phyloP scores from a whole-genome alignment of 1,140 invertebrate species.

The Kradibia gibbosae region DNA sequence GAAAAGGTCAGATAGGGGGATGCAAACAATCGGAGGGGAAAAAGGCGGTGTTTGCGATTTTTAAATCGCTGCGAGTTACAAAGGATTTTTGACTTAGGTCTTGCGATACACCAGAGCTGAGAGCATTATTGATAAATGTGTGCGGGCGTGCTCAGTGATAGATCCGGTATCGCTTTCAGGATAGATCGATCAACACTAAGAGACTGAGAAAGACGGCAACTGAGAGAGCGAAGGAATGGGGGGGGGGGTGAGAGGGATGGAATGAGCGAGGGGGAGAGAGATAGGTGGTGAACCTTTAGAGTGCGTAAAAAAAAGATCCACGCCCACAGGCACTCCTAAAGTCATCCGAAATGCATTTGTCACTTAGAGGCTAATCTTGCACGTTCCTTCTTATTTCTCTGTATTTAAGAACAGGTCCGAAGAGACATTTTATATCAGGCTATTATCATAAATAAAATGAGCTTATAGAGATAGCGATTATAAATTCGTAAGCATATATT shows the following conservation, averaged over 20 bases:
- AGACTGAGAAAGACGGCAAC: too few relatives aligned
- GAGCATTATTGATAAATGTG: neutral
- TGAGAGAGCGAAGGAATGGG: neutral
- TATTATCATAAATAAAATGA: constrained; percentile 28
- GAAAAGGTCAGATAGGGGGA: neutral
- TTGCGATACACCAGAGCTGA: neutral
- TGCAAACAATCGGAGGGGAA: neutral
- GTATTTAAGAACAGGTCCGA: neutral
- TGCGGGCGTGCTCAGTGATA: neutral
- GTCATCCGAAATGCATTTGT: constrained; percentile 8
- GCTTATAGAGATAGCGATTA: neutral
- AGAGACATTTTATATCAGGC: constrained; percentile 5
- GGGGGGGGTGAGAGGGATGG: neutral
- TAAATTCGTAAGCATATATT: too few relatives aligned
- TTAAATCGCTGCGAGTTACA: neutral
- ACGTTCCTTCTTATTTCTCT: neutral
- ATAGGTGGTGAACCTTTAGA: too few relatives aligned
- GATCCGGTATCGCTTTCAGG: neutral
- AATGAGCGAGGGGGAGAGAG: neutral
- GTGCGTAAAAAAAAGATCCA: neutral
- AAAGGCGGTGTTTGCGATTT: neutral
- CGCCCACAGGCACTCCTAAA: neutral
- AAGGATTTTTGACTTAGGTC: neutral
- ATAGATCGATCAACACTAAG: neutral
- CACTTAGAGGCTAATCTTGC: neutral